Conservation (phyloP, 2,797 vertebrate genomes). For the Sparidentex hasta region DNA sequence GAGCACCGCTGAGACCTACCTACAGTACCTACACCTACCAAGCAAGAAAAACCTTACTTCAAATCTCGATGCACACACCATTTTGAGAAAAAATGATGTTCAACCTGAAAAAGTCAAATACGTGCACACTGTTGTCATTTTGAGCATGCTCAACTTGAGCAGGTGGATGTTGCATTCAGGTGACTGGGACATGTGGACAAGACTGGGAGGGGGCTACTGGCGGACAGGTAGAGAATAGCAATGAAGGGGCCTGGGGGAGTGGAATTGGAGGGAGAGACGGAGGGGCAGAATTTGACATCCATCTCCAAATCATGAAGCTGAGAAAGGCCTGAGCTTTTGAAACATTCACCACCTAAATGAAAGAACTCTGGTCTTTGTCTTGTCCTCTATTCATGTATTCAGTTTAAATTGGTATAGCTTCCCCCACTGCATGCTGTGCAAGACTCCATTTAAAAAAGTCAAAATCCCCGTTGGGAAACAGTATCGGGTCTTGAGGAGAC, state of each 20-base stretch:
- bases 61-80: no score
- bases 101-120: no score
- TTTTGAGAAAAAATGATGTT: no score
- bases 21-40: no score
- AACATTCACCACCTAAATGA: not conserved
- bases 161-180: not conserved
- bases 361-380: not conserved
- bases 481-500: not conserved
- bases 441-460: constrained; percentile 10
- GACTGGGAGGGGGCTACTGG: not conserved
- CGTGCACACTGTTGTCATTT: no score
- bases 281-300: not conserved
- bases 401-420: not conserved
- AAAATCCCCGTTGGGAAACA: not conserved
- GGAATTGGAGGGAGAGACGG: not conserved
- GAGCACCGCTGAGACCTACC: no score
- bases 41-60: no score
- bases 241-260: not conserved
- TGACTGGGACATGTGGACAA: not conserved
- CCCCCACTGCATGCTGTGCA: not conserved
- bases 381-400: not conserved
- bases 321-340: not conserved
- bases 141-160: not conserved
- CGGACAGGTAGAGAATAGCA: not conserved
- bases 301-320: no score